These are phyloP conservation scores for Macrochelys suwanniensis DNA, from an alignment of 2,797 vertebrate genomes.

Conservation along the genomic window DNA sequence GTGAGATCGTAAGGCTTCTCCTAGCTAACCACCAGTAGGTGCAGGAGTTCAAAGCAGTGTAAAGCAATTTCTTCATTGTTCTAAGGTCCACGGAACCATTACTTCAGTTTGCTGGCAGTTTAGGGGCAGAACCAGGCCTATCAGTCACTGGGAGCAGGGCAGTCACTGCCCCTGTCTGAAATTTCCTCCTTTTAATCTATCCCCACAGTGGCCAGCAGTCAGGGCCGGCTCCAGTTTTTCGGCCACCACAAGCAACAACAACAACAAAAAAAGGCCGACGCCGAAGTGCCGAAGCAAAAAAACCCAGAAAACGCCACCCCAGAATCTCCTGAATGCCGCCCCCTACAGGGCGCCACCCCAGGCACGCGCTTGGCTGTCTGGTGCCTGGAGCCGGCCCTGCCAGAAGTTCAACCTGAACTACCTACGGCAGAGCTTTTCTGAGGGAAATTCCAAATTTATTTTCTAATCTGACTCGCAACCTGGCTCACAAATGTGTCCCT, in stretches of 20 bases:
- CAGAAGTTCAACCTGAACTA: constrained; percentile 51
- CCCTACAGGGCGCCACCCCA: too few species aligned
- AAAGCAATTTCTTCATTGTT: not conserved
- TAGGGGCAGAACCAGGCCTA: constrained; percentile 33
- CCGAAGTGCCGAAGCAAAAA: too few species aligned
- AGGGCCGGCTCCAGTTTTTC: too few species aligned
- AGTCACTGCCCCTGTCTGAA: constrained; percentile 40
- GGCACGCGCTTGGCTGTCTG: too few species aligned
- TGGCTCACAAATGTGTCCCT: constrained; percentile 39
- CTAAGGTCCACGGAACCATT: not conserved
- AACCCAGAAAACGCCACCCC: too few species aligned
- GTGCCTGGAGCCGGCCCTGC: not conserved
- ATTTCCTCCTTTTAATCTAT: constrained; percentile 60
- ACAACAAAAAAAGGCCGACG: too few species aligned
- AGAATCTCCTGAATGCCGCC: too few species aligned
- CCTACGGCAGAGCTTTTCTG: constrained; percentile 41
- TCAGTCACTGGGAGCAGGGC: constrained; percentile 17
- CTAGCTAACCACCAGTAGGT: constrained; percentile 14
- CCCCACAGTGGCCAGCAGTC: constrained; percentile 28
- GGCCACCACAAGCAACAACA: too few species aligned
- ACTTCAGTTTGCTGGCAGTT: not conserved
- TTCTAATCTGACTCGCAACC: constrained; percentile 71
- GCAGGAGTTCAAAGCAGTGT: not conserved
- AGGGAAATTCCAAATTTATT: constrained; percentile 69
- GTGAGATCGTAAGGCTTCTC: constrained; percentile 37